A percentile compares a stretch with the other conserved stretches of the same genome.
Evolutionary conservation across 2,113 vertebrate genomes (phyloP).

Genomic region (Entelurus aequoreus): DNA sequence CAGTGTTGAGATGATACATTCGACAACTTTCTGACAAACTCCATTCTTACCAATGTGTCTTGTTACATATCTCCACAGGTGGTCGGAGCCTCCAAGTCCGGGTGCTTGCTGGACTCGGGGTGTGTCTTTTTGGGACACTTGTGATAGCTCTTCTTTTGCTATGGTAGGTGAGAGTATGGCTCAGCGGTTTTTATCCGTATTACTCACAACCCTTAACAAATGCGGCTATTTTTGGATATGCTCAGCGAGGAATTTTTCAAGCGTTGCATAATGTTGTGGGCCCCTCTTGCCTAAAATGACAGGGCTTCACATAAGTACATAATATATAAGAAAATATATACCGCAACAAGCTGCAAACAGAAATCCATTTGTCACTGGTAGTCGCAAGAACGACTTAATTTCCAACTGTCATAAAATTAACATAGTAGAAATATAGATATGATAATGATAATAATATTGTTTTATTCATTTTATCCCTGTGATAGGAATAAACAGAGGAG

Average conservation of each 20-base stretch:
- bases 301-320: too few relatives aligned
- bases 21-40: neutral
- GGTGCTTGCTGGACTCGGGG: slow-evolving; percentile 12
- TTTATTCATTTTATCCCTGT: neutral
- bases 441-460: neutral
- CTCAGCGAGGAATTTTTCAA: neutral
- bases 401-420: too few relatives aligned
- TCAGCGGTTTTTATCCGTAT: neutral
- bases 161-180: slow-evolving; percentile 8
- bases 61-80: slow-evolving; percentile 2
- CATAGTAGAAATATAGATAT: too few relatives aligned
- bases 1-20: too few relatives aligned
- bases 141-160: slow-evolving; percentile 1
- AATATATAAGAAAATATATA: too few relatives aligned
- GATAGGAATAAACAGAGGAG: neutral
- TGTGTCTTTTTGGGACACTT: slow-evolving; percentile 1
- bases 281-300: neutral
- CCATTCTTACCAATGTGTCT: neutral
- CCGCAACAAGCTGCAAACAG: too few relatives aligned
- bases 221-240: neutral
- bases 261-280: neutral
- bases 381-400: too few relatives aligned
- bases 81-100: neutral
- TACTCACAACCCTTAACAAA: neutral
- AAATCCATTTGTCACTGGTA: too few relatives aligned